These are phyloP conservation scores for Hermodice carunculata DNA, from an alignment of 2,888 invertebrate genomes.

Conservation along the genomic window DNA sequence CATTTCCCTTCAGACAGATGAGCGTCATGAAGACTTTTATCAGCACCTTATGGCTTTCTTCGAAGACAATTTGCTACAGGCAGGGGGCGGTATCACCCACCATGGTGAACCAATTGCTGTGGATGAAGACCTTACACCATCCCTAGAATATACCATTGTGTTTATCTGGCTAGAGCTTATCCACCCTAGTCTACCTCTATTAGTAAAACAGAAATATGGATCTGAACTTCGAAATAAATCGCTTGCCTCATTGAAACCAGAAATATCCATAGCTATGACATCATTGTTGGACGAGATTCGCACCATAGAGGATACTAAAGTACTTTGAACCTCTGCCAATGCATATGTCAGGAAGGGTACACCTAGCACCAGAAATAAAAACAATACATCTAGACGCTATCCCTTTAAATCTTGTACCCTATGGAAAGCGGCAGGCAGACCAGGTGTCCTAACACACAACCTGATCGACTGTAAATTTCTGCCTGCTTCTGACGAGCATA, in stretches of 20 bases:
- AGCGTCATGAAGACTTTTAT: too few species aligned
- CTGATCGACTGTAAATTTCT: conserved; percentile 17
- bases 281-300: conserved; percentile 23
- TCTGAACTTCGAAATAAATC: conserved; percentile 38
- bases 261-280: conserved; percentile 36
- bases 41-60: too few species aligned
- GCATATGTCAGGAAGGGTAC: too few species aligned
- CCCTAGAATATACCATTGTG: conserved; percentile 35
- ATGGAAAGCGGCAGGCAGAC: conserved; percentile 20
- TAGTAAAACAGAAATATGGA: conserved; percentile 40
- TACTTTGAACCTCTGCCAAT: not conserved
- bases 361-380: too few species aligned
- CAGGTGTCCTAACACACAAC: not conserved
- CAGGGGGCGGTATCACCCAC: too few species aligned
- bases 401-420: conserved; percentile 9
- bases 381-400: not conserved
- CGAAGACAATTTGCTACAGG: too few species aligned
- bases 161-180: conserved; percentile 39
- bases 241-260: conserved; percentile 40
- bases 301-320: not conserved
- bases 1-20: too few species aligned
- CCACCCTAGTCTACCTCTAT: conserved; percentile 28
- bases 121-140: conserved; percentile 36
- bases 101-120: too few species aligned
- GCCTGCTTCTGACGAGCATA: conserved; percentile 5